Conservation (phyloP, 2,888 invertebrate genomes). For the Epicampocera succincta region DNA sequence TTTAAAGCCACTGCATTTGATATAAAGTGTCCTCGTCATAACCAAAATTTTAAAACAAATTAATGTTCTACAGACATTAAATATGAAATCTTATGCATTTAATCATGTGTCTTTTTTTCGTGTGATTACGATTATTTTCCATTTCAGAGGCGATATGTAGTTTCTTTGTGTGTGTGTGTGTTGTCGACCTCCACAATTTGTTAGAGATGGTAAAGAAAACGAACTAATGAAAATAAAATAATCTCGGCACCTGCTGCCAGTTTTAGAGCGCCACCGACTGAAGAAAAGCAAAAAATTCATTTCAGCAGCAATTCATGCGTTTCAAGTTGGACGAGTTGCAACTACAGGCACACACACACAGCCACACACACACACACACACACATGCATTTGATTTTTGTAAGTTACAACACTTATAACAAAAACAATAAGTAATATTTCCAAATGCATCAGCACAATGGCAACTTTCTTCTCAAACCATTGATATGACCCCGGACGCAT, state of each 20-base stretch:
- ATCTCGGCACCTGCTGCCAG: constrained; percentile 63
- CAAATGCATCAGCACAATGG: constrained; percentile 1
- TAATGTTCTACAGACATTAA: too few species aligned
- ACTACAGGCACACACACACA: neutral
- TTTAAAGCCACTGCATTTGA: too few species aligned
- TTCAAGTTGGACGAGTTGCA: constrained; percentile 6
- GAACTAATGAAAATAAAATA: constrained; percentile 17
- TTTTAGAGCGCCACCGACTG: constrained; percentile 35
- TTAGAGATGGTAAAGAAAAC: constrained; percentile 41
- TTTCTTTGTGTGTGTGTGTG: constrained; percentile 13
- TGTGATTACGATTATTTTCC: too few species aligned
- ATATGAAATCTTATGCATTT: too few species aligned
- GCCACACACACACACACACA: too few species aligned
- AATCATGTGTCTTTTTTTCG: too few species aligned
- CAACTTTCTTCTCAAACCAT: constrained; percentile 23
- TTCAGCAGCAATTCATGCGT: constrained; percentile 21
- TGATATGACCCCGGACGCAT: constrained; percentile 42
- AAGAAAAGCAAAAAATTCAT: constrained; percentile 6
- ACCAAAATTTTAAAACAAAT: too few species aligned
- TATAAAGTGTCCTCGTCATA: too few species aligned
- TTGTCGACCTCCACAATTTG: constrained; percentile 63
- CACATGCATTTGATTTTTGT: too few species aligned
- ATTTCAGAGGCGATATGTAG: neutral
- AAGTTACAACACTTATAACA: constrained; percentile 4
- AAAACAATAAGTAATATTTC: constrained; percentile 4